phyloP scores from a whole-genome alignment of 2,797 vertebrate genomes.

The Etheostoma nigrum region DNA sequence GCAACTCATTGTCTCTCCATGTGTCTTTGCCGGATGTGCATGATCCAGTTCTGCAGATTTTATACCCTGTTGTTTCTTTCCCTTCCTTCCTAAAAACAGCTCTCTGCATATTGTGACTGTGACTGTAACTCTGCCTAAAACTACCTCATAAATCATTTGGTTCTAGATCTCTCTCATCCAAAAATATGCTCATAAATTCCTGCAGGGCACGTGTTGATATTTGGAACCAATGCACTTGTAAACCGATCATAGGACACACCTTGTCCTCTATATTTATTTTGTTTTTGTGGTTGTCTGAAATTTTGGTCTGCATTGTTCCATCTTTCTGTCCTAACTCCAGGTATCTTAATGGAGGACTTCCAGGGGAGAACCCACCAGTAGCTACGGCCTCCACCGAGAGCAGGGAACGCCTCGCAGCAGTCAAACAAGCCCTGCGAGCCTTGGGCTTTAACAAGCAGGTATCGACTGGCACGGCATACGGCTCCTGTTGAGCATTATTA shows the following conservation, averaged over 20 bases:
- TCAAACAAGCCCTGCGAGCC: slow-evolving; percentile 90
- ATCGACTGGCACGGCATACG: slow-evolving; percentile 42
- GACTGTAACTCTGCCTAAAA: slow-evolving; percentile 4
- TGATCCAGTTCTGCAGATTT: slow-evolving; percentile 18
- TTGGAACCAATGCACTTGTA: background rate
- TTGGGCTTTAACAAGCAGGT: slow-evolving; percentile 93
- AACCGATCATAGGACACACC: background rate
- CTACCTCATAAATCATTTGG: background rate
- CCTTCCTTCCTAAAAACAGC: background rate
- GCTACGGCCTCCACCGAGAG: slow-evolving; percentile 83
- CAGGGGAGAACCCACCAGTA: slow-evolving; percentile 75
- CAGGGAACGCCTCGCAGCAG: slow-evolving; percentile 85
- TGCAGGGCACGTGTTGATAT: background rate
- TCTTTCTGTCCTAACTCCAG: slow-evolving; percentile 69
- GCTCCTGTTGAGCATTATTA: slow-evolving; percentile 10
- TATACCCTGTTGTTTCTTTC: slow-evolving; percentile 1
- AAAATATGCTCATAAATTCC: slow-evolving; percentile 9
- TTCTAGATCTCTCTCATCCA: background rate
- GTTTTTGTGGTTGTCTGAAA: background rate
- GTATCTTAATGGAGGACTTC: slow-evolving; percentile 83
- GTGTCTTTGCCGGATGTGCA: background rate
- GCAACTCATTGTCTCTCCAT: background rate
- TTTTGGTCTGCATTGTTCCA: background rate
- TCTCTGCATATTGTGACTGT: background rate
- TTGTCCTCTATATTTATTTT: background rate